phyloP scores from a whole-genome alignment of 2,797 vertebrate genomes.

The Chloroceryle amazona region DNA sequence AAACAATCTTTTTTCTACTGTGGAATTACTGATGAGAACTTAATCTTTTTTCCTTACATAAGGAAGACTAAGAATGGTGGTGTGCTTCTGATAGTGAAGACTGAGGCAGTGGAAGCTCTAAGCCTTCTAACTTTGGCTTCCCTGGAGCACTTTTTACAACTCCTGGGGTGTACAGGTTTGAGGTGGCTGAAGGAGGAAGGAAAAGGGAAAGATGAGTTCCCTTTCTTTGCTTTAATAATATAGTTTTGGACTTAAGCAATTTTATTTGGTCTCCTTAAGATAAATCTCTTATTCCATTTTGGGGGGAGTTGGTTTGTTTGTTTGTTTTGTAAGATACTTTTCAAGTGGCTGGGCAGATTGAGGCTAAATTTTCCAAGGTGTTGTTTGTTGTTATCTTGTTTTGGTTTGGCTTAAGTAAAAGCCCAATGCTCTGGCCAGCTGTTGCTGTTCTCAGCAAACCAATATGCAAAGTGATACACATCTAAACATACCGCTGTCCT shows the following conservation, averaged over 20 bases:
- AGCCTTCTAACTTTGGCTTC: neutral
- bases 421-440: neutral
- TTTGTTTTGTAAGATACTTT: neutral
- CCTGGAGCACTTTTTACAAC: neutral
- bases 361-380: neutral
- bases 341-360: neutral
- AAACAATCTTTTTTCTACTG: neutral
- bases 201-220: neutral
- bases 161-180: neutral
- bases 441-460: neutral
- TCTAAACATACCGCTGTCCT: neutral
- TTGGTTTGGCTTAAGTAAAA: neutral
- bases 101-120: neutral
- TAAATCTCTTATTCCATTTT: neutral
- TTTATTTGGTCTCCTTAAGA: neutral
- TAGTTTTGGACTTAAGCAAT: neutral
- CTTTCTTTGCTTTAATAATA: neutral
- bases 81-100: neutral
- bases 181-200: neutral
- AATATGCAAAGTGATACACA: neutral
- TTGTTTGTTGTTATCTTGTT: neutral
- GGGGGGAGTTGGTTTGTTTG: neutral
- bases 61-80: neutral
- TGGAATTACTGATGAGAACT: neutral
- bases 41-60: neutral